Evolutionary conservation across 1,140 invertebrate species (phyloP).

Genomic region (Ephestia elutella): DNA sequence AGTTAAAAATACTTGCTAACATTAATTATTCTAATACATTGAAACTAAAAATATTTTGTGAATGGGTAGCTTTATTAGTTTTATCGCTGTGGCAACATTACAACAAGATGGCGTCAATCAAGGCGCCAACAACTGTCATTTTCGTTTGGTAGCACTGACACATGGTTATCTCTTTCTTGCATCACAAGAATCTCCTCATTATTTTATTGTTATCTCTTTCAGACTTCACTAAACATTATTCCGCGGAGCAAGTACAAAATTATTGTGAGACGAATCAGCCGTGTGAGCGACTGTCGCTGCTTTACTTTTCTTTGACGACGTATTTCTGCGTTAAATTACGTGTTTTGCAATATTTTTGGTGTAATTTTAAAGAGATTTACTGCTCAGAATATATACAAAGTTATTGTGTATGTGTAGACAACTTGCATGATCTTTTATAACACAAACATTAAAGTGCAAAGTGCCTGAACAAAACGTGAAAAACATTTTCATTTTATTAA

Average conservation of each 20-base stretch:
- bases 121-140: slow-evolving; percentile 29
- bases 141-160: not conserved
- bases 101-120: slow-evolving; percentile 34
- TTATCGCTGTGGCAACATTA: slow-evolving; percentile 25
- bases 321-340: slow-evolving; percentile 32
- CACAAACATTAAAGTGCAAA: slow-evolving; percentile 4
- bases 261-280: slow-evolving; percentile 49
- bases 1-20: too few species aligned
- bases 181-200: not conserved
- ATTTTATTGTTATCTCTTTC: slow-evolving; percentile 28
- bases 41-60: too few species aligned
- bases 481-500: slow-evolving; percentile 10
- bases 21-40: too few species aligned
- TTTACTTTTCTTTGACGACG: slow-evolving; percentile 39
- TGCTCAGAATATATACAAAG: not conserved
- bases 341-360: slow-evolving; percentile 33
- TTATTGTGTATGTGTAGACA: slow-evolving; percentile 11
- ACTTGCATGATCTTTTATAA: not conserved
- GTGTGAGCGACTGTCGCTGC: slow-evolving; percentile 35
- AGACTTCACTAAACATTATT: slow-evolving; percentile 22
- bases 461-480: slow-evolving; percentile 7
- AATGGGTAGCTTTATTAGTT: not conserved
- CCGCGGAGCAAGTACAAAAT: slow-evolving; percentile 44
- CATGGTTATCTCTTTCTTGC: slow-evolving; percentile 29
- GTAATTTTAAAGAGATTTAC: slow-evolving; percentile 20